Evolutionary conservation across 2,797 vertebrate genomes (phyloP), one percentile per base, ranked within the genome.

Genomic region (Erethizon dorsatum): DNA sequence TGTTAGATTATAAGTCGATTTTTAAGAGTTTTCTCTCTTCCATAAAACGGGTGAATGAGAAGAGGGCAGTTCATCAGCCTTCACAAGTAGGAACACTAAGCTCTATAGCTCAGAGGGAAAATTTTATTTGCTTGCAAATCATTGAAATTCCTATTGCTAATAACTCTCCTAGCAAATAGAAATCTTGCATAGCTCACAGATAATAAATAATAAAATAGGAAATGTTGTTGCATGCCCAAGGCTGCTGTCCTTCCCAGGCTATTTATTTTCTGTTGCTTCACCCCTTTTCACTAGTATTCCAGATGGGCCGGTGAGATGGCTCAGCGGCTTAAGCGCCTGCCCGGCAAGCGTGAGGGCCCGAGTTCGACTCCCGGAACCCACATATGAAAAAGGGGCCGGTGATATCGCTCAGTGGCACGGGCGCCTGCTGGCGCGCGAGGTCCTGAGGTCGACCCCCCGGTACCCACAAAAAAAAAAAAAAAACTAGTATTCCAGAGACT

Each of bases 141-240:
- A 83, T 54, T 79, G 54, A 85, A 93, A 85, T 47, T 88, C 56
- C 50, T 85, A 61, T 75, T 86, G 50, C 56, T 75, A 95, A 83
- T 41, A 85, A 5, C 20, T 93, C 45, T 91, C 56, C 15, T 59
- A 95, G 69, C 18, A 90, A 88, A 83, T 24, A 86, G 41, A 80
- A 91, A 91, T 57, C 33, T 59, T 61, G 11, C 71, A 90, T 47
- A 77, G 6, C 47, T 85, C 50, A 41, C 91, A 28, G 54, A 95
- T 88, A 93, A 93, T 83, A 95, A 94, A 93, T 69, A 92, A 91
- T 95, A 22, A 95, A 89, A 71, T 71, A 37, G 22, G 80, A 95
- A 94, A 63, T 69, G 56, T 14, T 57, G 1, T 54, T 79, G 78
- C 7, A 69, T 28, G 37, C 26, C 22, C 67, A 77, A 93, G n/a